phyloP scores from a whole-genome alignment of 2,797 vertebrate species.

The Champsocephalus gunnari region DNA sequence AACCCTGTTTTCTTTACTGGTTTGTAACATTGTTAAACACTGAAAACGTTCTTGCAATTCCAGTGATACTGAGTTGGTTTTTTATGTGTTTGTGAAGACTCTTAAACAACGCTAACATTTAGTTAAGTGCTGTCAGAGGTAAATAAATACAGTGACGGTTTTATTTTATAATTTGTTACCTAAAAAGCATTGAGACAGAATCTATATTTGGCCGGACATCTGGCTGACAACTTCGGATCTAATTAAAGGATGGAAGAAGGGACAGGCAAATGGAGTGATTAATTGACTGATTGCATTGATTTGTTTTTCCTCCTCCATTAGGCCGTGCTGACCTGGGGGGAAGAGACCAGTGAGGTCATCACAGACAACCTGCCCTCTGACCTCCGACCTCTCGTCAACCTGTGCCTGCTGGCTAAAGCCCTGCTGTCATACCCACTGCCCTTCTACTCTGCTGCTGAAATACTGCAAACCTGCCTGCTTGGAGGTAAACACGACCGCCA shows the following conservation, averaged over 20 bases:
- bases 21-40: slow-evolving; percentile 31
- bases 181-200: not conserved
- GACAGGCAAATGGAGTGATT: slow-evolving; percentile 15
- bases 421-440: slow-evolving; percentile 88
- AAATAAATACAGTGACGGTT: not conserved
- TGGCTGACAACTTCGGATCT: not conserved
- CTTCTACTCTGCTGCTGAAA: slow-evolving; percentile 86
- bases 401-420: slow-evolving; percentile 85
- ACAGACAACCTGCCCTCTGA: slow-evolving; percentile 87
- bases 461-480: slow-evolving; percentile 75
- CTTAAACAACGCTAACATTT: not conserved
- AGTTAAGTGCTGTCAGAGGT: not conserved
- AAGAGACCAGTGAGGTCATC: slow-evolving; percentile 85
- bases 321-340: slow-evolving; percentile 85
- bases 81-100: not conserved
- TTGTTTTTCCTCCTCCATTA: slow-evolving; percentile 67
- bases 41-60: not conserved
- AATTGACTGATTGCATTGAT: slow-evolving; percentile 26
- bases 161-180: not conserved
- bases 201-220: not conserved
- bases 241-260: slow-evolving; percentile 7
- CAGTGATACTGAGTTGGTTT: not conserved
- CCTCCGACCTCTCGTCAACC: slow-evolving; percentile 84
- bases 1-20: slow-evolving; percentile 84
- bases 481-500: slow-evolving; percentile 52